phyloP scores from a whole-genome alignment of 2,113 vertebrate species.

The Chionodraco myersi region DNA sequence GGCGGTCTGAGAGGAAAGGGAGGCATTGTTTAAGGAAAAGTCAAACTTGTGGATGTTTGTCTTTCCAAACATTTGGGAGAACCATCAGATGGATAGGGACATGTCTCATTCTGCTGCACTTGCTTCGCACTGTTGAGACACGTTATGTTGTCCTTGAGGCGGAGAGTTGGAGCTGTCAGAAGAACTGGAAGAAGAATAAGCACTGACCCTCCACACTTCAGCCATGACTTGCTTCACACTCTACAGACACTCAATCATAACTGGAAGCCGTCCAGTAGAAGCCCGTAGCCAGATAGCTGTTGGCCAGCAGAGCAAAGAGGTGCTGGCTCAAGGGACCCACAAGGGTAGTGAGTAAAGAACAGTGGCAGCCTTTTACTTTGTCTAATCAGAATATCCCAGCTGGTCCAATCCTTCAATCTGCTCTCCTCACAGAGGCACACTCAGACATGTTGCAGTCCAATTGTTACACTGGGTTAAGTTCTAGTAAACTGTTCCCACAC shows the following conservation, averaged over 20 bases:
- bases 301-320: constrained; percentile 39
- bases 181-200: constrained; percentile 3
- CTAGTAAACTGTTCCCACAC: too few relatives aligned
- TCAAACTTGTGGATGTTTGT: neutral
- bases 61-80: neutral
- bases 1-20: neutral
- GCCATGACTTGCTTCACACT: constrained; percentile 13
- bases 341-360: constrained; percentile 22
- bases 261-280: constrained; percentile 48
- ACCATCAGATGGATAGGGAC: neutral
- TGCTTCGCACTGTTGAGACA: neutral
- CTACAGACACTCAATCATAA: constrained; percentile 5
- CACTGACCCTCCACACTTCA: constrained; percentile 28
- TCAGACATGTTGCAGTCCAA: neutral
- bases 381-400: constrained; percentile 36
- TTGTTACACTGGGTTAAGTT: neutral
- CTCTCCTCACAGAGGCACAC: neutral
- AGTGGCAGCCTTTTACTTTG: constrained; percentile 24
- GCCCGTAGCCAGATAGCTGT: constrained; percentile 28
- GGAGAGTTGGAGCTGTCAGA: constrained; percentile 31
- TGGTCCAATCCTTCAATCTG: constrained; percentile 38
- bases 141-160: constrained; percentile 35
- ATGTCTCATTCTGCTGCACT: neutral
- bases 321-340: constrained; percentile 43
- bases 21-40: neutral